Conservation (phyloP, 2,888 invertebrate species). For the Formica aserva region DNA sequence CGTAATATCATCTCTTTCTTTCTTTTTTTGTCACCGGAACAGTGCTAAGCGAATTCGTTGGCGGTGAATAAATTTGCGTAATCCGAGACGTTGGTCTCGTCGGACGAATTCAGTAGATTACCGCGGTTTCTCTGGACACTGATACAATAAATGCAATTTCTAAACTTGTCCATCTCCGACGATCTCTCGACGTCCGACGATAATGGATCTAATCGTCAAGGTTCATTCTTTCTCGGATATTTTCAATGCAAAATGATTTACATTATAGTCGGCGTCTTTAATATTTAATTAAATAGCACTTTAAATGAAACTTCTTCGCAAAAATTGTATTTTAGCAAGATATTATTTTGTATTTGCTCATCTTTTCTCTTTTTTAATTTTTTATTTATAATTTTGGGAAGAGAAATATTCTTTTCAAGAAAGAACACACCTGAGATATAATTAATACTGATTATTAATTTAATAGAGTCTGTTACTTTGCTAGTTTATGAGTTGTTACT, state of each 20-base stretch:
- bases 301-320: not conserved
- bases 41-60: slow-evolving; percentile 50
- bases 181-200: not conserved
- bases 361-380: not conserved
- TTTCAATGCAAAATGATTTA: not conserved
- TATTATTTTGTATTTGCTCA: not conserved
- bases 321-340: not conserved
- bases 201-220: slow-evolving; percentile 28
- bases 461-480: not conserved
- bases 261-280: not conserved
- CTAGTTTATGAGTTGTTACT: not conserved
- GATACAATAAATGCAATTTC: slow-evolving; percentile 33
- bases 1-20: not conserved
- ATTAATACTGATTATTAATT: slow-evolving; percentile 2
- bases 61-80: slow-evolving; percentile 59
- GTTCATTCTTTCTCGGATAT: not conserved
- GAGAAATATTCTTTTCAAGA: not conserved
- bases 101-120: slow-evolving; percentile 30
- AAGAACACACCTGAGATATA: not conserved
- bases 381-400: not conserved
- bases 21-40: slow-evolving; percentile 13
- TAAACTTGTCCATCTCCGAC: not conserved
- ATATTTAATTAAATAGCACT: slow-evolving; percentile 8
- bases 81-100: slow-evolving; percentile 34
- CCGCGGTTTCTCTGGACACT: slow-evolving; percentile 15